A percentile compares a stretch with the other conserved stretches of the same genome.
These are phyloP conservation scores for Zeugodacus cucurbitae DNA, from an alignment of 1,140 invertebrate species.

Conservation along the genomic window DNA sequence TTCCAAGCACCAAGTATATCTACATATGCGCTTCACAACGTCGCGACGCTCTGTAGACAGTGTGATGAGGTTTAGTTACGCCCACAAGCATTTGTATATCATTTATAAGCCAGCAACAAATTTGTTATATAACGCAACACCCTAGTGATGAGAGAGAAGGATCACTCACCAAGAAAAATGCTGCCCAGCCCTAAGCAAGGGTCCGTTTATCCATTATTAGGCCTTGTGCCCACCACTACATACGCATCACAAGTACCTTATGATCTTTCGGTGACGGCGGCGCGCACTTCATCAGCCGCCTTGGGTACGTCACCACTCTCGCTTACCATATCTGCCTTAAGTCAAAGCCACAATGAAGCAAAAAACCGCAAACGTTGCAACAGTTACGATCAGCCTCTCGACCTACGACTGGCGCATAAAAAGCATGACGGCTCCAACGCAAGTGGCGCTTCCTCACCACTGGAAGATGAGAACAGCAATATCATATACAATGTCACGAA, in stretches of 20 bases:
- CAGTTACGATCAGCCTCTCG: conserved; percentile 79
- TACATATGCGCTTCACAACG: neutral
- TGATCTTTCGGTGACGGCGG: conserved; percentile 65
- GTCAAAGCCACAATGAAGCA: conserved; percentile 44
- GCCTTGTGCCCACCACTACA: conserved; percentile 69
- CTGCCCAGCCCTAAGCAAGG: conserved; percentile 78
- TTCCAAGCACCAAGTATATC: neutral
- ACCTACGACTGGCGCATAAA: conserved; percentile 84
- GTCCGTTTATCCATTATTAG: conserved; percentile 75
- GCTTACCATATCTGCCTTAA: conserved; percentile 12
- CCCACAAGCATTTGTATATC: neutral
- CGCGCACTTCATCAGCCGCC: conserved; percentile 45
- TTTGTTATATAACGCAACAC: neutral
- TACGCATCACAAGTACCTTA: conserved; percentile 66
- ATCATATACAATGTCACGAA: conserved; percentile 65
- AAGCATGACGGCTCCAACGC: conserved; percentile 69
- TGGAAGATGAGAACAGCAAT: conserved; percentile 83
- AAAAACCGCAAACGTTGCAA: conserved; percentile 60
- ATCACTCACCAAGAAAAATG: conserved; percentile 82
- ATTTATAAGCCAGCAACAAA: neutral
- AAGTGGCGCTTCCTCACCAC: conserved; percentile 49
- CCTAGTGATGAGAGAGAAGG: conserved; percentile 79
- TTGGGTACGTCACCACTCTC: conserved; percentile 40
- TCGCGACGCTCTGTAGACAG: neutral
- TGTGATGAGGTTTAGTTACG: neutral